Conservation (phyloP, 2,113 vertebrate genomes). For the Gasterosteus aculeatus region DNA sequence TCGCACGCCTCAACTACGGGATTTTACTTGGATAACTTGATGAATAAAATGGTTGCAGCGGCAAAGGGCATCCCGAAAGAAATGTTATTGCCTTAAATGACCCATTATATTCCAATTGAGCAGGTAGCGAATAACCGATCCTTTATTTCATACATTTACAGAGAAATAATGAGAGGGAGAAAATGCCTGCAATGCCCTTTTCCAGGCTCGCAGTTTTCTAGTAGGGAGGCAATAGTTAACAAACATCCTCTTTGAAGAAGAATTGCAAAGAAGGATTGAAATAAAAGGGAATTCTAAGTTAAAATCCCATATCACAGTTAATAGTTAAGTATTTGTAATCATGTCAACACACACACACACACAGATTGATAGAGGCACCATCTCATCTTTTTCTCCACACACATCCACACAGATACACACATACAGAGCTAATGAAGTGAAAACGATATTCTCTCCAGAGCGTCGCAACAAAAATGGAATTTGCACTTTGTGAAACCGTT, state of each 20-base stretch:
- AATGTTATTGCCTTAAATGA: background rate
- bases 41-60: background rate
- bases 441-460: constrained; percentile 60
- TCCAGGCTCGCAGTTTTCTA: background rate
- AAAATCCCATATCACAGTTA: background rate
- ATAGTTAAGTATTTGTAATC: background rate
- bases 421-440: constrained; percentile 55
- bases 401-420: constrained; percentile 11
- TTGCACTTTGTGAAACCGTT: constrained; percentile 64
- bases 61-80: too few species aligned
- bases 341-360: constrained; percentile 7
- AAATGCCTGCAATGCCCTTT: background rate
- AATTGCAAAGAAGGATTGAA: background rate
- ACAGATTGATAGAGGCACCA: constrained; percentile 9
- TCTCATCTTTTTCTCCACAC: constrained; percentile 17
- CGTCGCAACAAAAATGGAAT: constrained; percentile 63
- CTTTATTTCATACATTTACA: background rate
- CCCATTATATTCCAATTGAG: background rate
- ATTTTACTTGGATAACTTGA: background rate
- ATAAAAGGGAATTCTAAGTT: background rate
- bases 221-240: background rate
- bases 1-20: background rate
- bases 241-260: background rate
- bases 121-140: background rate
- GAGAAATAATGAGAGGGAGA: background rate